Evolutionary conservation across 2,113 vertebrate species (phyloP).

Genomic region (Pampusana beccarii): DNA sequence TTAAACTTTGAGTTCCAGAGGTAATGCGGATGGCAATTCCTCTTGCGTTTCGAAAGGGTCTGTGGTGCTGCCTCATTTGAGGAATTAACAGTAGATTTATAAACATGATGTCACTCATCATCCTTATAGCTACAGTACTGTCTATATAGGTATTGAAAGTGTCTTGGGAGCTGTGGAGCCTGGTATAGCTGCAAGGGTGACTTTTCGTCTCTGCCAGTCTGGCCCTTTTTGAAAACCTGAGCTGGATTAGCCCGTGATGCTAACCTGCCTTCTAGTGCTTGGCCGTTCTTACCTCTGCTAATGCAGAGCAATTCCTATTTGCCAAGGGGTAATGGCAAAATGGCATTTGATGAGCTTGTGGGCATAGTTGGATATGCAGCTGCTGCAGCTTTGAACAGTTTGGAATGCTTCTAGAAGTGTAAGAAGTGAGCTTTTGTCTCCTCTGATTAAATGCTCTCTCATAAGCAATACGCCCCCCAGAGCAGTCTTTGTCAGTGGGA

Average conservation of each 20-base stretch:
- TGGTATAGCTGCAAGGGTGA: not conserved
- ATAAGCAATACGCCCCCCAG: accelerated
- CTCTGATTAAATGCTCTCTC: not conserved
- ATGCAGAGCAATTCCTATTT: not conserved
- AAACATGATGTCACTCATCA: not conserved
- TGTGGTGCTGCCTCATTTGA: not conserved
- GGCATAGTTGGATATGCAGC: not conserved
- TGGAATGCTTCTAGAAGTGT: not conserved
- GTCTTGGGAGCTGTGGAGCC: not conserved
- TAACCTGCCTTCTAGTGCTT: not conserved
- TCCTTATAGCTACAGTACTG: not conserved
- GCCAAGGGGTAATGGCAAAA: not conserved
- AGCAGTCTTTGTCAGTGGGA: not conserved
- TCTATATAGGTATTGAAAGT: not conserved
- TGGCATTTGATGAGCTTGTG: not conserved
- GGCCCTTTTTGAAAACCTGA: not conserved
- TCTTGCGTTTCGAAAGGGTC: not conserved
- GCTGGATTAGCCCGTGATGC: not conserved
- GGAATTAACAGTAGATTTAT: not conserved
- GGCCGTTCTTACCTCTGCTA: not conserved
- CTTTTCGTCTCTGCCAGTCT: not conserved
- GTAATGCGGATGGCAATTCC: not conserved
- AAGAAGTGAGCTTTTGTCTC: not conserved
- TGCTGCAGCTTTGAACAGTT: not conserved
- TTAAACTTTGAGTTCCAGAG: not conserved